Percentiles rank a stretch among this genome's conserved stretches.
Conservation (phyloP, 2,888 invertebrate genomes). For the Drosophila borborema region DNA sequence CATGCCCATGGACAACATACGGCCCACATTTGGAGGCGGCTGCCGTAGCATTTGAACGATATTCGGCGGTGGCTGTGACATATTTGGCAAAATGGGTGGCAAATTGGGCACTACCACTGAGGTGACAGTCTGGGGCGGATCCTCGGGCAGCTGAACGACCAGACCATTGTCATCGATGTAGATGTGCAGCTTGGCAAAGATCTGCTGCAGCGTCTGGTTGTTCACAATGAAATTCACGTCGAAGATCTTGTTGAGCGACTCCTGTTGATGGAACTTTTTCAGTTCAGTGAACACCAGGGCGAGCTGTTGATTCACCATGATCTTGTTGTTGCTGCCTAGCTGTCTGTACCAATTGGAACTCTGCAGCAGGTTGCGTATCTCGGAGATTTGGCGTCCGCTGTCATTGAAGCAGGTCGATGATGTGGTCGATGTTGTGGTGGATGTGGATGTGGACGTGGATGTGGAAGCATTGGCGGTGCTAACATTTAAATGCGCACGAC, state of each 20-base stretch:
- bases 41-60: conserved; percentile 70
- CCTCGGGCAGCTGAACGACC: conserved; percentile 83
- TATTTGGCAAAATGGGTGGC: conserved; percentile 69
- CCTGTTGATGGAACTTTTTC: conserved; percentile 88
- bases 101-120: conserved; percentile 39
- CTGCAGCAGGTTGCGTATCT: conserved; percentile 88
- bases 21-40: conserved; percentile 79
- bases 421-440: not conserved
- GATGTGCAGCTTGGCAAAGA: conserved; percentile 88
- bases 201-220: conserved; percentile 87
- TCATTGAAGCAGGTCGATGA: conserved; percentile 17
- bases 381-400: conserved; percentile 84
- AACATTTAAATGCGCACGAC: conserved; percentile 49
- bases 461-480: not conserved
- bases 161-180: conserved; percentile 87
- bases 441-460: not conserved
- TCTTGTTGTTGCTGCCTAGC: conserved; percentile 90
- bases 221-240: conserved; percentile 86
- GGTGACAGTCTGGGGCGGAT: conserved; percentile 46
- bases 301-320: conserved; percentile 89
- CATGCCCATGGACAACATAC: conserved; percentile 80
- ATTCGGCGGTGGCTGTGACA: conserved; percentile 80
- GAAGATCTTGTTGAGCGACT: conserved; percentile 86
- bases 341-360: conserved; percentile 90
- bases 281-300: conserved; percentile 88